Evolutionary conservation across 2,888 invertebrate genomes (phyloP), one percentile per base, ranked within the genome.

Genomic region (Neria commutata): DNA sequence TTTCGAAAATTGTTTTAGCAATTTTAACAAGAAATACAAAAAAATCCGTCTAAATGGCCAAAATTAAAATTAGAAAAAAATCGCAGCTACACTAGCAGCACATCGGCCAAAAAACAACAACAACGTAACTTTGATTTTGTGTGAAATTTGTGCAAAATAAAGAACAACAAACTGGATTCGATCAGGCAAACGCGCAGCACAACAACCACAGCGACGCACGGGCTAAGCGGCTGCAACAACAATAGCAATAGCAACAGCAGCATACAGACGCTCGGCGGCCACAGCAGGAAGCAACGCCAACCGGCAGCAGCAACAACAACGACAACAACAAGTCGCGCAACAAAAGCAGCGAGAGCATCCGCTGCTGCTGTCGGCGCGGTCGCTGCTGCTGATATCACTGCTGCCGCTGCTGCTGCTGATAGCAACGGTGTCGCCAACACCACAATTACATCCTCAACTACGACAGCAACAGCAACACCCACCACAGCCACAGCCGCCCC

Each of bases 351-450:
- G 48, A 19, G 17, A 45, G 47, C 25, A 45, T 48, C 33, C 37
- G 52, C 10, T 54, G 34, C 48, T 45, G 48, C 16, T 52, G 29
- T 26, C 51, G 48, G n/a, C 33, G 34, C 46, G 16, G 34, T 16
- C 46, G 60, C 29, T 52, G 42, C 24, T 56, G 60, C 40, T 56
- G 55, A 23, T 46, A 56, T 48, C 52, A 56, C 55, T 56, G 55
- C 33, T 46, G 60, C 52, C 52, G 60, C 55, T 56, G 54, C 54
- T 54, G 54, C 37, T 59, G 54, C 54, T 45, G n/a, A n/a, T n/a
- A n/a, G n/a, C n/a, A n/a, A n/a, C n/a, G n/a, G n/a, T n/a, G 54
- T 40, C 40, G 45, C 50, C 26, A n/a, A 42, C 11, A 57, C 33
- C 51, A 33, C 50, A 54, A 16, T 48, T 33, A 29, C 29, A 57